Evolutionary conservation across 2,797 vertebrate species (phyloP).

Genomic region (Pyrocephalus nanus): DNA sequence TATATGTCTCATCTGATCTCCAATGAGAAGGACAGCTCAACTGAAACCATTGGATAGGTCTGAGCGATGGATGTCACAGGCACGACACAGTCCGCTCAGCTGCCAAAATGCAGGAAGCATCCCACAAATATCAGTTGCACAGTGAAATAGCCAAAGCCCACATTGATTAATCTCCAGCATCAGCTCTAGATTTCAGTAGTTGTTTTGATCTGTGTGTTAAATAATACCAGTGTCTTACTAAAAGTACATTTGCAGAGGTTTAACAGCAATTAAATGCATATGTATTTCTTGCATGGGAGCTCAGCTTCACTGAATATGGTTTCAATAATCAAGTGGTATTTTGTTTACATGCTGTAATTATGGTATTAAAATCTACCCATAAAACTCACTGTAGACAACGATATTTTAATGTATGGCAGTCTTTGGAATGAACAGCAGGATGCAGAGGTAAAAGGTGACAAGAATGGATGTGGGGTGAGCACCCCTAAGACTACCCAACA

Average conservation of each 20-base stretch:
- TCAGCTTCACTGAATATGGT: constrained; percentile 26
- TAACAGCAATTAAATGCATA: constrained; percentile 55
- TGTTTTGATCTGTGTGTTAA: constrained; percentile 39
- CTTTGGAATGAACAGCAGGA: not conserved
- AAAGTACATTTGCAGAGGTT: constrained; percentile 20
- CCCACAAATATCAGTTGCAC: not conserved
- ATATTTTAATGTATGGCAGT: not conserved
- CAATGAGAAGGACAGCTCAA: not conserved
- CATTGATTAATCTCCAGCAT: not conserved
- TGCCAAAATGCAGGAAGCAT: not conserved
- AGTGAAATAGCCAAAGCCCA: not conserved
- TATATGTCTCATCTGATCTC: not conserved
- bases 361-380: constrained; percentile 28
- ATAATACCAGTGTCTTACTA: not conserved
- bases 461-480: not conserved
- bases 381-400: not conserved
- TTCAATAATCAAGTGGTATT: constrained; percentile 58
- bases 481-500: not conserved
- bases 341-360: constrained; percentile 58
- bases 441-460: not conserved
- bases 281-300: constrained; percentile 30
- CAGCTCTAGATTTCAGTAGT: constrained; percentile 13
- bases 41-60: not conserved
- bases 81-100: not conserved
- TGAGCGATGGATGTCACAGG: not conserved